These are phyloP conservation scores for Beroe forskalii DNA, from an alignment of 37 sponge, comb jelly and placozoan genomes.

Conservation along the genomic window DNA sequence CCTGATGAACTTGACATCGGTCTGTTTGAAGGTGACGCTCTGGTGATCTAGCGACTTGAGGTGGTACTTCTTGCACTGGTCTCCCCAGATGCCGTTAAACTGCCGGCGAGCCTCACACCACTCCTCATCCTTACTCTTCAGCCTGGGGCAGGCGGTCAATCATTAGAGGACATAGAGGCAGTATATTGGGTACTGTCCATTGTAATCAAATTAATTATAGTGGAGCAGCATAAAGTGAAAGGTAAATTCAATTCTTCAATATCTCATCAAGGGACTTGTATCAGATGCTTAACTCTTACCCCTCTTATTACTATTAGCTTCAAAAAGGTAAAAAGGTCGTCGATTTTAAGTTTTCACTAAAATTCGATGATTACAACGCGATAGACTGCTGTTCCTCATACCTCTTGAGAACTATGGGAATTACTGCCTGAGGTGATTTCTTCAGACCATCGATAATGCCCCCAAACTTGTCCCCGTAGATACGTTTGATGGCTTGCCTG, in stretches of 20 bases:
- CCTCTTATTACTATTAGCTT: too few relatives aligned
- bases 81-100: slow-evolving; percentile 92
- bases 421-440: slow-evolving; percentile 83
- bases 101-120: slow-evolving; percentile 88
- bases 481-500: slow-evolving; percentile 87
- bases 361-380: too few relatives aligned
- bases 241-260: too few relatives aligned
- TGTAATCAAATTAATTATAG: too few relatives aligned
- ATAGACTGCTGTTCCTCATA: too few relatives aligned
- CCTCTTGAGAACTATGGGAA: slow-evolving; percentile 93
- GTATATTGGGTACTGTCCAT: too few relatives aligned
- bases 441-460: slow-evolving; percentile 91
- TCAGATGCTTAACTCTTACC: too few relatives aligned
- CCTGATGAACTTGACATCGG: slow-evolving; percentile 81
- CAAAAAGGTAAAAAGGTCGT: too few relatives aligned
- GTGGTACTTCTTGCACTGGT: slow-evolving; percentile 90
- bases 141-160: slow-evolving; percentile 63
- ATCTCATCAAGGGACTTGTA: too few relatives aligned
- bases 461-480: slow-evolving; percentile 89
- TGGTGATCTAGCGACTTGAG: slow-evolving; percentile 89
- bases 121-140: slow-evolving; percentile 94
- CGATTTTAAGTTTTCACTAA: too few relatives aligned
- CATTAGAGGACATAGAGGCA: background rate
- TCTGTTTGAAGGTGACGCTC: slow-evolving; percentile 81
- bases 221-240: too few relatives aligned